Percentiles rank a stretch among this genome's conserved stretches.
Evolutionary conservation across 1,140 invertebrate species (phyloP).

Genomic region (Meloidogyne floridensis): DNA sequence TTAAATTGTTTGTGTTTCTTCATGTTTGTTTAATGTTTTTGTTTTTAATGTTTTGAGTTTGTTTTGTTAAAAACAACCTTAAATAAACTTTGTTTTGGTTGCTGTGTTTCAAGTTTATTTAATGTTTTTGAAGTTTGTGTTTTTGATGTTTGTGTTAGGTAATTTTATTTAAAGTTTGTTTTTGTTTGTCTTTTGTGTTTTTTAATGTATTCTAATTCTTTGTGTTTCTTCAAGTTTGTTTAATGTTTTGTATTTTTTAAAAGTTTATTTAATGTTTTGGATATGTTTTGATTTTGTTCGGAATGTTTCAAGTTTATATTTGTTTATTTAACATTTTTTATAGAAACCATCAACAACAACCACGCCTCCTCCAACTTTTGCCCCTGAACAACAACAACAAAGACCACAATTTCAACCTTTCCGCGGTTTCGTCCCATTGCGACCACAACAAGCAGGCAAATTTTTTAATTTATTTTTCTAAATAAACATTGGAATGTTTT

Average conservation of each 20-base stretch:
- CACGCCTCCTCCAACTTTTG: not conserved
- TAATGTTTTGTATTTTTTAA: too few relatives aligned
- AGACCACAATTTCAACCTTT: not conserved
- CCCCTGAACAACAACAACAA: not conserved
- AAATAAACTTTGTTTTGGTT: too few relatives aligned
- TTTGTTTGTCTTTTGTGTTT: too few relatives aligned
- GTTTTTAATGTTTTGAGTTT: too few relatives aligned
- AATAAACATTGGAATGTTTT: not conserved
- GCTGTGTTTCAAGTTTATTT: not conserved
- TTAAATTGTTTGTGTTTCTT: too few relatives aligned
- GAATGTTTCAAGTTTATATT: too few relatives aligned
- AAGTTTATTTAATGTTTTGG: not conserved
- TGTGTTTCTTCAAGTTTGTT: too few relatives aligned
- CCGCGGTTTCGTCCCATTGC: slow-evolving; percentile 8
- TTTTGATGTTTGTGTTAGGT: too few relatives aligned
- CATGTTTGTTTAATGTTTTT: not conserved
- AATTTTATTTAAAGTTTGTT: too few relatives aligned
- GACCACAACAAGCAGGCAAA: slow-evolving; percentile 16
- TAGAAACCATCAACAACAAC: not conserved
- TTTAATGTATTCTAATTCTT: too few relatives aligned
- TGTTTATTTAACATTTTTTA: not conserved
- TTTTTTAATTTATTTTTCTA: not conserved
- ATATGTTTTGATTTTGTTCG: too few relatives aligned
- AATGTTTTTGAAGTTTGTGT: not conserved
- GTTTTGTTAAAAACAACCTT: not conserved